Base-by-base conservation (phyloP, 2,113 vertebrate genomes). In the Passer domesticus region DNA sequence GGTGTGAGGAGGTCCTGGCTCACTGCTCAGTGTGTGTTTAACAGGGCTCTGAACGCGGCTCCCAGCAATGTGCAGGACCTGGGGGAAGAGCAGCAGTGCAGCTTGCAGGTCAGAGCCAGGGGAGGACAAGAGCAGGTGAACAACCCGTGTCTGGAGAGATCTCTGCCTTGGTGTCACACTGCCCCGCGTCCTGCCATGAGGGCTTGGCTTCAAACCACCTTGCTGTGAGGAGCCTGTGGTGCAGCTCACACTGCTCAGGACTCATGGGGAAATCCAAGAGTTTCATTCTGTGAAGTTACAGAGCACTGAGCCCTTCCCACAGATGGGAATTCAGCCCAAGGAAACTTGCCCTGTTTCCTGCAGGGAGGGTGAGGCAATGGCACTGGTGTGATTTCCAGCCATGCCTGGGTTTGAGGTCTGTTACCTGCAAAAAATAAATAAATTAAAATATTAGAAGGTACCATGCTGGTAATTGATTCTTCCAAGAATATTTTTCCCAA, bases 381-480 rank as follows among this genome's bases (percentile, higher is more conserved):
- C 86, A 60, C 82, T 89, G 6, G 4, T 78, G 94, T 25, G 41
- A 78, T 58, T 39, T 35, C 55, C 52, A 84, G 76, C 46, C 93
- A 96, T 93, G 64, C 67, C 70, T 27, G 23, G 23, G 63, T 92
- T 94, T 13, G 59, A 95, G 80, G 89, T 90, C 70, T 89, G 83
- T 75, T 94, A 80, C 41, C 25, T 56, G 44, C 52, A 56, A 90
- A 89, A 78, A 68, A 94, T 96, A 88, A 88, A 82, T 96, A 85
- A 92, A 96, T 97, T 70, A 95, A 86, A 95, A 62, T 93, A 95
- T 87, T 94, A 95, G 95, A 94, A 95, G 63, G 33, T 96, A 76
- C 67, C 44, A 30, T 82, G 59, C 56, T 76, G 53, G 83, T 96
- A 96, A 97, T 87, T 97, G 92, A 84, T 96, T 95, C 72, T 94